Percentiles rank a stretch among this genome's conserved stretches.
Conservation (phyloP, 2,888 invertebrate species). For the Malachius bipustulatus region DNA sequence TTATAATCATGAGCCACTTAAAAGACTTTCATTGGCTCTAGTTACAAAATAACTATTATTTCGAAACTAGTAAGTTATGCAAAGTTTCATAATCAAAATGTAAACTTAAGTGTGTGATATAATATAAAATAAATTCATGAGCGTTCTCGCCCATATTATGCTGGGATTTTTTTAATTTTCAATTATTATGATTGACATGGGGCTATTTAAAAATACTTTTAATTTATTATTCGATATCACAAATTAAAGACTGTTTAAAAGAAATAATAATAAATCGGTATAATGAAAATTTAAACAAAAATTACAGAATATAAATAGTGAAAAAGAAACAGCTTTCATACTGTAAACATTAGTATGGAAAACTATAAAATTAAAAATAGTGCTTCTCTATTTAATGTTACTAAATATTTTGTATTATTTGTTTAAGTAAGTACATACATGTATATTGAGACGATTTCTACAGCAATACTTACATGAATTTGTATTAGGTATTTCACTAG, state of each 20-base stretch:
- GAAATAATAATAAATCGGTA: conserved; percentile 23
- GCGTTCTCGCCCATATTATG: conserved; percentile 13
- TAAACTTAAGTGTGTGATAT: conserved; percentile 25
- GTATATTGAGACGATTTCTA: no score
- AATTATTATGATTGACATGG: conserved; percentile 22
- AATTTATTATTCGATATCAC: conserved; percentile 23
- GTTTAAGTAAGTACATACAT: no score
- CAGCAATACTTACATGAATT: no score
- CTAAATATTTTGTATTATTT: conserved; percentile 20
- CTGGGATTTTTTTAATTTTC: conserved; percentile 19
- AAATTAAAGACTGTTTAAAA: conserved; percentile 31
- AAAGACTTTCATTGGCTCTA: no score
- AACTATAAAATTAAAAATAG: conserved; percentile 21
- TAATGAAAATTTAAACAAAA: conserved; percentile 20
- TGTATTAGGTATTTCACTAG: no score
- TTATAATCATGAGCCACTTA: no score
- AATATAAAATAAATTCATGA: conserved; percentile 16
- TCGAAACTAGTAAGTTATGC: no score
- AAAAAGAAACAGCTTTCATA: conserved; percentile 26
- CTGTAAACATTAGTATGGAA: conserved; percentile 21
- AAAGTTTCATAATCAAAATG: no score
- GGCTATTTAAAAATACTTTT: conserved; percentile 24
- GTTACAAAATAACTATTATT: no score
- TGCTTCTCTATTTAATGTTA: conserved; percentile 27
- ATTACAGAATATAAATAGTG: conserved; percentile 15